These are phyloP conservation scores for Eriocheir sinensis DNA, from an alignment of 1,140 invertebrate species.

Conservation along the genomic window DNA sequence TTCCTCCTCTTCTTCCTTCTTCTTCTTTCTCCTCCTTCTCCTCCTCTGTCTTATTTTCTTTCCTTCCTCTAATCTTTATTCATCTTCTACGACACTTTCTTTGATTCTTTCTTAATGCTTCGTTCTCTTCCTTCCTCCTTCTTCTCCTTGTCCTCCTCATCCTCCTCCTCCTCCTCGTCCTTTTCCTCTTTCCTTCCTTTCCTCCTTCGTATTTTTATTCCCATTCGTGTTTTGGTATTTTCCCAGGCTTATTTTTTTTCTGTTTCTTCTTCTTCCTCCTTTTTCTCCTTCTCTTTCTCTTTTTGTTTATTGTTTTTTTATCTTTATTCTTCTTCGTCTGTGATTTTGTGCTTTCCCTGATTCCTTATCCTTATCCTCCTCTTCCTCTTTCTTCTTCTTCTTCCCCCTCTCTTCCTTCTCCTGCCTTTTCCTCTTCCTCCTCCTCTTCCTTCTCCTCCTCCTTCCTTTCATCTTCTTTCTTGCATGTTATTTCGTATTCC, in stretches of 20 bases:
- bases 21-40: not conserved
- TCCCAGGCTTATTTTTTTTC: too few relatives aligned
- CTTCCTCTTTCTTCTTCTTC: constrained; percentile 13
- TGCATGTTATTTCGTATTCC: not conserved
- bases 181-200: not conserved
- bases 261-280: too few relatives aligned
- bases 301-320: too few relatives aligned
- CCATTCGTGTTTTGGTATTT: too few relatives aligned
- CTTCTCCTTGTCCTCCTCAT: not conserved
- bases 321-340: too few relatives aligned
- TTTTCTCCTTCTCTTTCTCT: too few relatives aligned
- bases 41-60: constrained; percentile 1
- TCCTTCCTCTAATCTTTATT: not conserved
- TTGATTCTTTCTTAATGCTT: not conserved
- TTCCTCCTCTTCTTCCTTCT: not conserved
- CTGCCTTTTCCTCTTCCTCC: not conserved
- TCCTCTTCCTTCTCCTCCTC: not conserved
- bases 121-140: not conserved
- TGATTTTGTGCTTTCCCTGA: too few relatives aligned
- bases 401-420: not conserved
- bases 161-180: not conserved
- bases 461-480: not conserved
- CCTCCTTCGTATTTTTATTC: too few relatives aligned
- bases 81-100: not conserved
- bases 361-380: not conserved